Conservation (phyloP, 2,797 vertebrate species). For the Vipera ursinii region DNA sequence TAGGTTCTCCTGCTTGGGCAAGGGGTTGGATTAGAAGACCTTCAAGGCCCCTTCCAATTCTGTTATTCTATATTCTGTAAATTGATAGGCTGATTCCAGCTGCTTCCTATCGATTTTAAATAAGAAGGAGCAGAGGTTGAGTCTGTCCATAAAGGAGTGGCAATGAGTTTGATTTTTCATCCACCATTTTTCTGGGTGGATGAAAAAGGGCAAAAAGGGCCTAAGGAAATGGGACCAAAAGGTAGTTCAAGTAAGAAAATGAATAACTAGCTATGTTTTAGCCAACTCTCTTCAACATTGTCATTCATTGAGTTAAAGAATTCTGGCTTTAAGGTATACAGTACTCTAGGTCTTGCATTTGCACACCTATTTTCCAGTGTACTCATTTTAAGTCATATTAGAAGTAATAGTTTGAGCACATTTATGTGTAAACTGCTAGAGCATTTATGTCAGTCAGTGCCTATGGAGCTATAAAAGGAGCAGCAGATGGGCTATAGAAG, state of each 20-base stretch:
- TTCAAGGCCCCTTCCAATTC: neutral
- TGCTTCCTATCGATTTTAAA: neutral
- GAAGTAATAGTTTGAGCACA: neutral
- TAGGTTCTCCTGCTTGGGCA: neutral
- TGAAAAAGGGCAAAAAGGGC: neutral
- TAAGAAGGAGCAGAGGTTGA: neutral
- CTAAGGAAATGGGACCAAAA: neutral
- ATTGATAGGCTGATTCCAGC: neutral
- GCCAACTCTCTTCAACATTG: constrained; percentile 7
- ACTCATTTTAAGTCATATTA: neutral
- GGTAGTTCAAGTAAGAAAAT: neutral
- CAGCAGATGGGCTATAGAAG: neutral
- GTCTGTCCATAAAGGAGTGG: neutral
- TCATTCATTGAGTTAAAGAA: constrained; percentile 1
- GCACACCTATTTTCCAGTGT: constrained; percentile 30
- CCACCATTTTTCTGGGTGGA: neutral
- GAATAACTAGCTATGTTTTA: neutral
- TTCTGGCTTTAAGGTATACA: constrained; percentile 32
- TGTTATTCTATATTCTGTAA: neutral
- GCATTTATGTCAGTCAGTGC: neutral
- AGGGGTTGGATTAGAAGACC: neutral
- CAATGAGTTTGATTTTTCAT: neutral
- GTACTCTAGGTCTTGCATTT: constrained; percentile 39
- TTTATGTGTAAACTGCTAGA: neutral
- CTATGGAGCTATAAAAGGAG: neutral